Evolutionary conservation across 1,140 invertebrate genomes (phyloP).

Genomic region (Mizuhopecten yessoensis): DNA sequence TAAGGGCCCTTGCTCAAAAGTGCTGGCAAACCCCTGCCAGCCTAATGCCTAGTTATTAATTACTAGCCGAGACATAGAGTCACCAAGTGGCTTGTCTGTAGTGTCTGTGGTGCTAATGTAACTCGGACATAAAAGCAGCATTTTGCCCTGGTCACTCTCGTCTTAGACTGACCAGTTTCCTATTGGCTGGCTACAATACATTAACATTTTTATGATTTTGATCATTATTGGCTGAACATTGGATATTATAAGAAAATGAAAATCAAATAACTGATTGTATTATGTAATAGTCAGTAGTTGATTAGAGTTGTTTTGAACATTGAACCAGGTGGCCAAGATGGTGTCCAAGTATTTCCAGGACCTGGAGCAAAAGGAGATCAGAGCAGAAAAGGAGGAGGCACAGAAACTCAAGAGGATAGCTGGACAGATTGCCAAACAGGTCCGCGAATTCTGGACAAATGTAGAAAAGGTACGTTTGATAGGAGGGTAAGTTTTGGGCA

Average conservation of each 20-base stretch:
- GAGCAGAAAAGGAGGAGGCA: conserved; percentile 96
- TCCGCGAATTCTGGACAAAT: conserved; percentile 97
- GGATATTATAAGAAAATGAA: not conserved
- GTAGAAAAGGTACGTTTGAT: conserved; percentile 91
- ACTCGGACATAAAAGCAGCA: conserved; percentile 42
- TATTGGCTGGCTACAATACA: not conserved
- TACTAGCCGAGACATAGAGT: conserved; percentile 51
- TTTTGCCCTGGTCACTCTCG: conserved; percentile 42
- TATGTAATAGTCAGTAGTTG: too few relatives aligned
- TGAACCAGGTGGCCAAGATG: conserved; percentile 87
- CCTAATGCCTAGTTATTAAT: too few relatives aligned
- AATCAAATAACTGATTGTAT: too few relatives aligned
- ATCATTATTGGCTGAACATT: too few relatives aligned
- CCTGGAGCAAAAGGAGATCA: conserved; percentile 93
- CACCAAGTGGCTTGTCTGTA: conserved; percentile 46
- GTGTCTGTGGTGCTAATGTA: conserved; percentile 51
- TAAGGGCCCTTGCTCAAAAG: too few relatives aligned
- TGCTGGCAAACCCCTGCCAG: too few relatives aligned
- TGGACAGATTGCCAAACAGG: conserved; percentile 94
- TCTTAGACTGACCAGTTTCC: not conserved
- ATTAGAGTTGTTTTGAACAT: not conserved
- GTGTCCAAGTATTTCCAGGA: conserved; percentile 98
- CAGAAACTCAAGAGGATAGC: conserved; percentile 93
- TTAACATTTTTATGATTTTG: not conserved
- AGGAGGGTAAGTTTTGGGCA: not conserved